Percentiles rank a stretch among this genome's conserved stretches.
Conservation (phyloP, 2,113 vertebrate genomes). For the Aix galericulata region DNA sequence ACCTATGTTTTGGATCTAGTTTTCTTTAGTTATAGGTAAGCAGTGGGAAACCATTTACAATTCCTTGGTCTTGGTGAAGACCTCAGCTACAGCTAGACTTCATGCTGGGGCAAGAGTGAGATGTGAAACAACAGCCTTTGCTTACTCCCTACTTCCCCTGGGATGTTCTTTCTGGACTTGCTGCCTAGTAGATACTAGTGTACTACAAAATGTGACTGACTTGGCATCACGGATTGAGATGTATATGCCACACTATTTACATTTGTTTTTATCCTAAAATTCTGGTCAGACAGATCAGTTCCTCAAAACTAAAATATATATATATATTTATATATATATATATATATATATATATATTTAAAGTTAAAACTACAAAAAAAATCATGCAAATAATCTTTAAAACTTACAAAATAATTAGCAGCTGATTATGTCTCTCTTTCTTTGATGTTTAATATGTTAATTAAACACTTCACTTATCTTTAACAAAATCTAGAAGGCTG, state of each 20-base stretch:
- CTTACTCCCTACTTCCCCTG: neutral
- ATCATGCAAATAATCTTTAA: too few species aligned
- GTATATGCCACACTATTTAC: neutral
- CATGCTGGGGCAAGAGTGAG: neutral
- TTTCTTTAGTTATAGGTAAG: neutral
- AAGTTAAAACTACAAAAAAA: too few species aligned
- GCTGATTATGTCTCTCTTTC: neutral
- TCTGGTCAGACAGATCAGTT: neutral
- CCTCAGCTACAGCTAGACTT: neutral
- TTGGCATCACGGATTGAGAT: neutral
- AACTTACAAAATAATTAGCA: neutral
- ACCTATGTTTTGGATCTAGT: fast-evolving
- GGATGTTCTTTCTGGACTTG: neutral
- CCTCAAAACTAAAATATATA: neutral
- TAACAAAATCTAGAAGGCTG: neutral
- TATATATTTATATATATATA: too few species aligned
- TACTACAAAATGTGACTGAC: neutral
- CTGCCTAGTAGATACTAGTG: neutral
- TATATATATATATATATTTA: too few species aligned
- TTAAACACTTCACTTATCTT: neutral
- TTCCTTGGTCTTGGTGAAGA: neutral
- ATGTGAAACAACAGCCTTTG: neutral
- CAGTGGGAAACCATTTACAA: neutral
- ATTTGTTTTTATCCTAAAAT: neutral
- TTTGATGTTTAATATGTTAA: neutral